phyloP scores from a whole-genome alignment of 2,888 invertebrate species.

The Coremacera marginata region DNA sequence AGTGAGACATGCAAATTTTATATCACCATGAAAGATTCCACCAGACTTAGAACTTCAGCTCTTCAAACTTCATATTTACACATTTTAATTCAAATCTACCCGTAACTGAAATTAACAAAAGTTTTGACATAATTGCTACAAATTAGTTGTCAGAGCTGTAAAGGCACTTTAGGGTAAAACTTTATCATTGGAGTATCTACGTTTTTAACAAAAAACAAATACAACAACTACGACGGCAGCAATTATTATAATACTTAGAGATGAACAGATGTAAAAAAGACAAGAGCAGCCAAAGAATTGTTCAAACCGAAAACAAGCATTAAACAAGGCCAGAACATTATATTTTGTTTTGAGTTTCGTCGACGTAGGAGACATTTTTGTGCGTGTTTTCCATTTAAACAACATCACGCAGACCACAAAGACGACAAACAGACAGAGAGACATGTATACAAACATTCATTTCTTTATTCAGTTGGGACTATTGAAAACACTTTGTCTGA shows the following conservation, averaged over 20 bases:
- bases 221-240: not conserved
- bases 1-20: too few species aligned
- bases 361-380: constrained; percentile 13
- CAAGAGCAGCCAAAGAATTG: constrained; percentile 3
- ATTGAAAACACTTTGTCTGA: constrained; percentile 23
- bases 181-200: constrained; percentile 18
- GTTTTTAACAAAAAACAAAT: not conserved
- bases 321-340: constrained; percentile 29
- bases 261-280: constrained; percentile 13
- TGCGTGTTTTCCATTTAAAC: constrained; percentile 10
- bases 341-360: constrained; percentile 22
- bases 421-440: not conserved
- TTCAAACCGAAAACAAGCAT: constrained; percentile 31
- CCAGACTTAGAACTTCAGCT: not conserved
- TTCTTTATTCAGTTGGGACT: constrained; percentile 11
- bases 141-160: constrained; percentile 62
- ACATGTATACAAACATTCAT: constrained; percentile 9
- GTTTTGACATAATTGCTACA: constrained; percentile 61
- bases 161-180: constrained; percentile 43
- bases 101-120: constrained; percentile 50
- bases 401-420: not conserved
- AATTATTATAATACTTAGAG: constrained; percentile 1
- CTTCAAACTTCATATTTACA: not conserved
- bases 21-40: not conserved
- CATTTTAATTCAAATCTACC: constrained; percentile 1